Conservation (phyloP, 2,888 invertebrate species). For the Steinernema carpocapsae region DNA sequence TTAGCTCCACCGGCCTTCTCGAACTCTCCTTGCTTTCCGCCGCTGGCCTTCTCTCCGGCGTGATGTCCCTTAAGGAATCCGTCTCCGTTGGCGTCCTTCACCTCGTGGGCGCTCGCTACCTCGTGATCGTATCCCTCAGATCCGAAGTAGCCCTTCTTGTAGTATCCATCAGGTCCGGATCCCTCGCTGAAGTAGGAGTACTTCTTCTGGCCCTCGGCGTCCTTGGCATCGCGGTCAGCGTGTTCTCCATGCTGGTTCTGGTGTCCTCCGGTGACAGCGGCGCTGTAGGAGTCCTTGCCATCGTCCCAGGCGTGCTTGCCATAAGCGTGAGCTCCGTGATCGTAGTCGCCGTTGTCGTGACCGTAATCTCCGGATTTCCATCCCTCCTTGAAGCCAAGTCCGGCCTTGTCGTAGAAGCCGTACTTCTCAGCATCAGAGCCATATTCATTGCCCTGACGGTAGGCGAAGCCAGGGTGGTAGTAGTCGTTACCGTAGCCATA, state of each 20-base stretch:
- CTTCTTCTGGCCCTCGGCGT: conserved; percentile 51
- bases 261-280: conserved; percentile 16
- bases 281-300: conserved; percentile 18
- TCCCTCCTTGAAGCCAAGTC: not conserved
- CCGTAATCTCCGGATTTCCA: conserved; percentile 25
- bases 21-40: conserved; percentile 1
- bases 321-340: not conserved
- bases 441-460: conserved; percentile 24
- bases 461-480: conserved; percentile 17
- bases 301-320: not conserved
- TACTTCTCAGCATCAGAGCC: conserved; percentile 10
- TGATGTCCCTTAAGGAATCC: conserved; percentile 42
- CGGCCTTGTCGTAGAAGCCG: conserved; percentile 30
- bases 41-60: conserved; percentile 39
- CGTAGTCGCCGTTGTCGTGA: conserved; percentile 27
- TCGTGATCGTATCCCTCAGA: conserved; percentile 46
- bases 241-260: conserved; percentile 19
- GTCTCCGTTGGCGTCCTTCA: conserved; percentile 12
- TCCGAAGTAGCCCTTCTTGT: conserved; percentile 56
- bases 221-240: conserved; percentile 34
- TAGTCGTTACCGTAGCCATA: conserved; percentile 24
- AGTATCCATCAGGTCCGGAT: conserved; percentile 51
- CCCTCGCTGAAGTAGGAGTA: conserved; percentile 55
- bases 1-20: conserved; percentile 33
- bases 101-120: conserved; percentile 32